These are phyloP conservation scores for Ornithoptera alexandrae DNA, from an alignment of 2,888 invertebrate species.

Conservation along the genomic window DNA sequence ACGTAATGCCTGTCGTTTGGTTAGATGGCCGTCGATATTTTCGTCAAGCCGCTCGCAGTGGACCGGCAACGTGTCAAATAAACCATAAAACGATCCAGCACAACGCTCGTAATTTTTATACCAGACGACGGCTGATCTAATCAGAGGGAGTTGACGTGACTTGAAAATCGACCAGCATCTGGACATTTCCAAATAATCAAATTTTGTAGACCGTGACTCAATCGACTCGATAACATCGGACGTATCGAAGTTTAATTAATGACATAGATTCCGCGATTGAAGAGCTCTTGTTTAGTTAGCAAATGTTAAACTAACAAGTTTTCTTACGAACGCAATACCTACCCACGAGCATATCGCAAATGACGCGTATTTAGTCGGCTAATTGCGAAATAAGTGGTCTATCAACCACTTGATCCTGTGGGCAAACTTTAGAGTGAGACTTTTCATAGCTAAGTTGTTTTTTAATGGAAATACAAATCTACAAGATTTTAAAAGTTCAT, in stretches of 20 bases:
- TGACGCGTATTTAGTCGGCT: slow-evolving; percentile 38
- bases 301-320: slow-evolving; percentile 71
- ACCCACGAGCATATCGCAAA: slow-evolving; percentile 39
- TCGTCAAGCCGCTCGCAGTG: slow-evolving; percentile 54
- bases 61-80: slow-evolving; percentile 57
- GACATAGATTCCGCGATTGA: slow-evolving; percentile 43
- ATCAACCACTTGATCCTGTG: slow-evolving; percentile 2
- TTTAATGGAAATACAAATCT: background rate
- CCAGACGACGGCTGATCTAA: slow-evolving; percentile 35
- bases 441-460: background rate
- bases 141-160: slow-evolving; percentile 26
- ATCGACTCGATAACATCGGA: slow-evolving; percentile 26
- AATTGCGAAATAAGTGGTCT: slow-evolving; percentile 8
- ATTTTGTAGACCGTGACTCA: slow-evolving; percentile 44
- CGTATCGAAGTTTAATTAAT: slow-evolving; percentile 58
- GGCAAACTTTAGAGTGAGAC: background rate
- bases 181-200: slow-evolving; percentile 44
- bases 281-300: slow-evolving; percentile 57
- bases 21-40: slow-evolving; percentile 68
- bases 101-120: slow-evolving; percentile 27
- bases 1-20: slow-evolving; percentile 59
- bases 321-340: slow-evolving; percentile 56
- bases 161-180: slow-evolving; percentile 32
- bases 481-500: too few species aligned
- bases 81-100: slow-evolving; percentile 52